Conservation (phyloP, 2,797 vertebrate genomes). For the Zenarchopterus dispar region DNA sequence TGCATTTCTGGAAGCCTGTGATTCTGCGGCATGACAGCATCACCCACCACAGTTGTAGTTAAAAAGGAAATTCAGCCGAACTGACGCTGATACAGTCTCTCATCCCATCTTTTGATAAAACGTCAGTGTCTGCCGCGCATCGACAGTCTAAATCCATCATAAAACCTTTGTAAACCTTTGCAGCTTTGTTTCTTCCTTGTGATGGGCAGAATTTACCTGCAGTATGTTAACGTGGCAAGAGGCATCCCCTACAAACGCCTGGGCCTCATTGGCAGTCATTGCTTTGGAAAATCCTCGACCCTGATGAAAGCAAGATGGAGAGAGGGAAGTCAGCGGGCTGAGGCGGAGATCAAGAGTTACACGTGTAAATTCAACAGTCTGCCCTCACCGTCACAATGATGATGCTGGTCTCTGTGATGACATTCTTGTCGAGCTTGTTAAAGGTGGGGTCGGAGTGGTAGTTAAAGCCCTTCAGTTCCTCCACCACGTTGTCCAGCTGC, state of each 20-base stretch:
- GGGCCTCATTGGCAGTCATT: slow-evolving; percentile 90
- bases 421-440: slow-evolving; percentile 80
- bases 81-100: neutral
- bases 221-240: slow-evolving; percentile 89
- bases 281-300: slow-evolving; percentile 91
- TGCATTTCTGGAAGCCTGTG: slow-evolving; percentile 4
- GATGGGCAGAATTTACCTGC: slow-evolving; percentile 68
- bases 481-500: slow-evolving; percentile 85
- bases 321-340: neutral
- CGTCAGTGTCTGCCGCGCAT: neutral
- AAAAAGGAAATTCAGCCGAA: slow-evolving; percentile 4
- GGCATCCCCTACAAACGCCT: slow-evolving; percentile 90
- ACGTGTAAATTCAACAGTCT: accelerated
- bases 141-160: neutral
- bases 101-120: slow-evolving; percentile 16
- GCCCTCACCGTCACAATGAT: slow-evolving; percentile 77
- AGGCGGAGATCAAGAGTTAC: neutral
- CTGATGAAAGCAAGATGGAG: slow-evolving; percentile 65
- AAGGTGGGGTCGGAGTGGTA: slow-evolving; percentile 90
- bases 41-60: neutral
- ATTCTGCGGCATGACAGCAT: neutral
- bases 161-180: slow-evolving; percentile 5
- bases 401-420: slow-evolving; percentile 83
- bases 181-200: neutral
- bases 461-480: slow-evolving; percentile 82